phyloP scores from a whole-genome alignment of 92 coral and sea anemone genomes.

The Desmophyllum pertusum region DNA sequence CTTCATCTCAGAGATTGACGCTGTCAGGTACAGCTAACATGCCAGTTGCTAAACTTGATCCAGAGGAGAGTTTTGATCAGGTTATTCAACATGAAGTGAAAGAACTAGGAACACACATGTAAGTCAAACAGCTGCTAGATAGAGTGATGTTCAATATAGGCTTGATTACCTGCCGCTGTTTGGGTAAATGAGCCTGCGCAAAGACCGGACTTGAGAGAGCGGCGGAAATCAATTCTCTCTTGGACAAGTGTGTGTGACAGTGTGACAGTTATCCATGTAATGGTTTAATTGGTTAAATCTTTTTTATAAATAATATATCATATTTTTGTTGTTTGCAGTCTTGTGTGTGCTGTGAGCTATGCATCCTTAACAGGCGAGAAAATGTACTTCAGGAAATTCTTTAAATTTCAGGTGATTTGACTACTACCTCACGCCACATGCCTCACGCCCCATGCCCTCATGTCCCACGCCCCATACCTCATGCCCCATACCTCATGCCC shows the following conservation, averaged over 20 bases:
- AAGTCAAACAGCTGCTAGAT: background rate
- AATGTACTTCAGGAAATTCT: constrained; percentile 96
- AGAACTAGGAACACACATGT: constrained; percentile 98
- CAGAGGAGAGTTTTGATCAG: constrained; percentile 96
- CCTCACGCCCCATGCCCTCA: background rate
- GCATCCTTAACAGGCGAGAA: constrained; percentile 88
- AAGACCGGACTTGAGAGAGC: too few species aligned
- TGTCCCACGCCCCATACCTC: too few species aligned
- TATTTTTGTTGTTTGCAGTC: constrained; percentile 52
- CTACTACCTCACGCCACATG: background rate
- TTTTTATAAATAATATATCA: background rate
- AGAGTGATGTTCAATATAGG: background rate
- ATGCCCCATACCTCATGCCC: too few species aligned
- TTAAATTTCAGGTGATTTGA: constrained; percentile 89
- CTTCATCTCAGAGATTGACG: constrained; percentile 94
- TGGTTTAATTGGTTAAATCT: background rate
- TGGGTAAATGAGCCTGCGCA: too few species aligned
- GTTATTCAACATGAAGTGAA: constrained; percentile 98
- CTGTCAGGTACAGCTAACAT: constrained; percentile 93
- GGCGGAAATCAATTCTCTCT: background rate
- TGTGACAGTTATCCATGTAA: background rate
- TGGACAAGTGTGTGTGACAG: background rate
- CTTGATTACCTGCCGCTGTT: too few species aligned
- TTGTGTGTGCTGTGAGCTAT: constrained; percentile 99
- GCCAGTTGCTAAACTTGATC: constrained; percentile 95